Percentiles rank a stretch among this genome's conserved stretches.
phyloP scores from a whole-genome alignment of 92 coral and sea anemone genomes.

The Porites evermanni region DNA sequence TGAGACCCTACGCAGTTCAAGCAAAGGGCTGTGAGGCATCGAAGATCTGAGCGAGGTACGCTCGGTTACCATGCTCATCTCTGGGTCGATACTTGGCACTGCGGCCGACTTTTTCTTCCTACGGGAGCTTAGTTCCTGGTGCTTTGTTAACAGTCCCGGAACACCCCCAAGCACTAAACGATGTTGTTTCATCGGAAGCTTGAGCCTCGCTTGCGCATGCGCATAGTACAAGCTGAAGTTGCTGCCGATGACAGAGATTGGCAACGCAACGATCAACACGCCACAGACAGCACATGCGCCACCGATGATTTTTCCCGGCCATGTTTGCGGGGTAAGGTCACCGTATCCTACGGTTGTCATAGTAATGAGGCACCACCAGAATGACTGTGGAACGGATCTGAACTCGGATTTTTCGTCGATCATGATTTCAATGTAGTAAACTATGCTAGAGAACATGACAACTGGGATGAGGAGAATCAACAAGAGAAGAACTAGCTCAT shows the following conservation, averaged over 20 bases:
- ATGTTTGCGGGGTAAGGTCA: slow-evolving; percentile 85
- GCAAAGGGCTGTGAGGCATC: slow-evolving; percentile 44
- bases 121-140: slow-evolving; percentile 87
- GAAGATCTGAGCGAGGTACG: slow-evolving; percentile 44
- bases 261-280: slow-evolving; percentile 91
- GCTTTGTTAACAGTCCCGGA: slow-evolving; percentile 84
- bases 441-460: slow-evolving; percentile 93
- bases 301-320: slow-evolving; percentile 95
- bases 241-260: slow-evolving; percentile 96
- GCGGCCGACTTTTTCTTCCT: slow-evolving; percentile 71
- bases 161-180: slow-evolving; percentile 90
- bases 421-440: slow-evolving; percentile 86
- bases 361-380: slow-evolving; percentile 99
- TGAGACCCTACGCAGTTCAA: slow-evolving; percentile 40
- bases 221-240: slow-evolving; percentile 91
- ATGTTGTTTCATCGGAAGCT: slow-evolving; percentile 90
- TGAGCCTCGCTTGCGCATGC: slow-evolving; percentile 96
- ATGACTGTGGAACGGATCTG: slow-evolving; percentile 86
- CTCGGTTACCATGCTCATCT: slow-evolving; percentile 28
- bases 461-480: slow-evolving; percentile 90
- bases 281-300: slow-evolving; percentile 97
- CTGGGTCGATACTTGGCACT: slow-evolving; percentile 20
- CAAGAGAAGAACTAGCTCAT: slow-evolving; percentile 81
- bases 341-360: slow-evolving; percentile 99
- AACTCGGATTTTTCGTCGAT: slow-evolving; percentile 53